phyloP scores from a whole-genome alignment of 2,888 invertebrate genomes.

The Fissipunctia ypsillon region DNA sequence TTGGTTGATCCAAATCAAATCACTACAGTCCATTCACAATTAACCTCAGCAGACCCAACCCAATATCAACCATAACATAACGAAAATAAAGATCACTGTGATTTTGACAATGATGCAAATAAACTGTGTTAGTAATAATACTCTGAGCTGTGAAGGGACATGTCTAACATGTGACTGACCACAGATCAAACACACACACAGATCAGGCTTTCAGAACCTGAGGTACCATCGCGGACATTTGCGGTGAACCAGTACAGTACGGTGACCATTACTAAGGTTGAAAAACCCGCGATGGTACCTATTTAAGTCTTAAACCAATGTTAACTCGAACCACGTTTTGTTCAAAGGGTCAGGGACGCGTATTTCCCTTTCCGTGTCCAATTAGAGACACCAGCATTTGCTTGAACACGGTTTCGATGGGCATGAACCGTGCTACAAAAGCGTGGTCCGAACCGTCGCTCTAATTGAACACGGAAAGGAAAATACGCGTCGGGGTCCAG shows the following conservation, averaged over 20 bases:
- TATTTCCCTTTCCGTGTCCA: conserved; percentile 1
- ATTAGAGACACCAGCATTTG: not conserved
- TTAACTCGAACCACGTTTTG: conserved; percentile 22
- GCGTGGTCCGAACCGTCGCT: not conserved
- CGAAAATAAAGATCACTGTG: too few species aligned
- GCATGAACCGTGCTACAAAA: not conserved
- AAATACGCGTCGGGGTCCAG: conserved; percentile 2
- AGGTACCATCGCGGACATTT: too few species aligned
- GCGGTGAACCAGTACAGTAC: too few species aligned
- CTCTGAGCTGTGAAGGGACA: too few species aligned
- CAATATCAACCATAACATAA: too few species aligned
- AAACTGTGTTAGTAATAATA: too few species aligned
- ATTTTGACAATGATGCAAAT: too few species aligned
- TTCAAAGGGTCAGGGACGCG: not conserved
- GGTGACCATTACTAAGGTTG: too few species aligned
- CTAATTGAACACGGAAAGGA: not conserved
- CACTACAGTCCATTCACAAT: too few species aligned
- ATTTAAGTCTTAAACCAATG: not conserved
- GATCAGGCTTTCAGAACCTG: not conserved
- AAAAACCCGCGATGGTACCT: too few species aligned
- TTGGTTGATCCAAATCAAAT: not conserved
- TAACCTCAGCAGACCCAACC: too few species aligned
- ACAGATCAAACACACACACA: not conserved
- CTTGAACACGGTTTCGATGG: not conserved
- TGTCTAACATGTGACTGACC: too few species aligned